These are phyloP conservation scores for Bombus pyrosoma DNA, from an alignment of 1,140 invertebrate genomes.

Conservation along the genomic window DNA sequence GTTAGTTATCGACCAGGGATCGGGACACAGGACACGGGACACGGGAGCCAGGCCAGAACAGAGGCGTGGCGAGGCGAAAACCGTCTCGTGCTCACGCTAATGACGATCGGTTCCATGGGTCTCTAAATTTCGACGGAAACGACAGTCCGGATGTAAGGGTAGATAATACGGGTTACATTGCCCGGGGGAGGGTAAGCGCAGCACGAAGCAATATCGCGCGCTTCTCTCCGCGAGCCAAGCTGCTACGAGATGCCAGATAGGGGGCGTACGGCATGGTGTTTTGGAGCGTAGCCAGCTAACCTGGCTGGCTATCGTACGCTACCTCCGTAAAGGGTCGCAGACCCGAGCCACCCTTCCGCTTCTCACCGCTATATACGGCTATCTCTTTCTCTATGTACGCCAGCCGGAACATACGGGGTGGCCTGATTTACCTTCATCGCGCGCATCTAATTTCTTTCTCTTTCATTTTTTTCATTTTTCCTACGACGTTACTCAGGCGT, in stretches of 20 bases:
- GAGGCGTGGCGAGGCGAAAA: conserved; percentile 28
- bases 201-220: conserved; percentile 62
- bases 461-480: not conserved
- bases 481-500: too few species aligned
- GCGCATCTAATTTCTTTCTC: not conserved
- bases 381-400: not conserved
- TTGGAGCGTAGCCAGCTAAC: conserved; percentile 66
- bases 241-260: conserved; percentile 67
- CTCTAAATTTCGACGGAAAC: conserved; percentile 46
- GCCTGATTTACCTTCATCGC: not conserved
- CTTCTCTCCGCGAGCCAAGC: conserved; percentile 54
- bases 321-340: conserved; percentile 35
- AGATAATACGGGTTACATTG: conserved; percentile 52
- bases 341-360: conserved; percentile 46
- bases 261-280: conserved; percentile 56
- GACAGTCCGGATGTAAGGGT: conserved; percentile 51
- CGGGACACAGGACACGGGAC: not conserved
- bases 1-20: conserved; percentile 34
- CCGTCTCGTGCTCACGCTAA: conserved; percentile 24
- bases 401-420: not conserved
- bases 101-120: conserved; percentile 44
- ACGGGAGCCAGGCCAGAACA: not conserved
- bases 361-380: conserved; percentile 8
- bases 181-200: conserved; percentile 35
- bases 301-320: conserved; percentile 53